Evolutionary conservation across 2,888 invertebrate genomes (phyloP).

Genomic region (Pyralis farinalis): DNA sequence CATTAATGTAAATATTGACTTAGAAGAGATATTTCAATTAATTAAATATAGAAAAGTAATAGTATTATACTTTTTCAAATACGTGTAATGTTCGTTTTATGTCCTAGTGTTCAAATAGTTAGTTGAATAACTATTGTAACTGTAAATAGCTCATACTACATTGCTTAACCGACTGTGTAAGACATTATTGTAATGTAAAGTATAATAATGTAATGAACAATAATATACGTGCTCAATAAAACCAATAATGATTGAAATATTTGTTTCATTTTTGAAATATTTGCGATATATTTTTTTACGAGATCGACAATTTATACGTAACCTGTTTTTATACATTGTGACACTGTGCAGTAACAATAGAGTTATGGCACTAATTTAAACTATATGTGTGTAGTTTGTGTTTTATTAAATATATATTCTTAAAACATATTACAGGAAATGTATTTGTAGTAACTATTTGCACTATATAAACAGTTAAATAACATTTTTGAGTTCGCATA

Average conservation of each 20-base stretch:
- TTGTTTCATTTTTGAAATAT: neutral
- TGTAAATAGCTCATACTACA: slow-evolving; percentile 28
- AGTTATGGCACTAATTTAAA: too few relatives aligned
- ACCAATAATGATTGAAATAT: slow-evolving; percentile 11
- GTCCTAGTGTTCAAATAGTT: slow-evolving; percentile 33
- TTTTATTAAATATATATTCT: too few relatives aligned
- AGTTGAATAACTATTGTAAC: slow-evolving; percentile 6
- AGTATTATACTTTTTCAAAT: neutral
- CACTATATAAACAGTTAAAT: too few relatives aligned
- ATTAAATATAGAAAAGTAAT: neutral
- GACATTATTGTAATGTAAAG: slow-evolving; percentile 21
- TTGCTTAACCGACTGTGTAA: slow-evolving; percentile 32
- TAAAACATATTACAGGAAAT: too few relatives aligned
- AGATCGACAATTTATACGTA: too few relatives aligned
- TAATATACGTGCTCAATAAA: slow-evolving; percentile 42
- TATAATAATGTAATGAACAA: slow-evolving; percentile 29
- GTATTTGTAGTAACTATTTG: too few relatives aligned
- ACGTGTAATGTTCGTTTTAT: slow-evolving; percentile 14
- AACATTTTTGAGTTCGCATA: too few relatives aligned
- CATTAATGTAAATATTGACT: neutral
- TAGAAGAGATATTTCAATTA: neutral
- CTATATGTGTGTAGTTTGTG: too few relatives aligned
- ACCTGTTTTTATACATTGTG: too few relatives aligned
- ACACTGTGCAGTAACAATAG: too few relatives aligned
- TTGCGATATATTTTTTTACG: too few relatives aligned